Evolutionary conservation across 2,113 vertebrate species (phyloP).

Genomic region (Lagopus muta): DNA sequence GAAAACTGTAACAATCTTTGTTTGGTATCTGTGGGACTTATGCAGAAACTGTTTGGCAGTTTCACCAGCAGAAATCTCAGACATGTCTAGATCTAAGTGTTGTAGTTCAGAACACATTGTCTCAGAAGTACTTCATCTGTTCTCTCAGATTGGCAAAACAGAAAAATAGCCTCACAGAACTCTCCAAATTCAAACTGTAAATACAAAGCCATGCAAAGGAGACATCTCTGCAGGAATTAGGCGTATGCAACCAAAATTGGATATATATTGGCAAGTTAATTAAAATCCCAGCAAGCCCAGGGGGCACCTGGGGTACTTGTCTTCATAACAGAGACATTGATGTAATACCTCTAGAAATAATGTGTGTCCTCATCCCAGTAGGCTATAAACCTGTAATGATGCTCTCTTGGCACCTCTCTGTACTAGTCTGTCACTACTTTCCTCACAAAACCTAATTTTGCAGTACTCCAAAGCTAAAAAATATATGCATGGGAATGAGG

Average conservation of each 20-base stretch:
- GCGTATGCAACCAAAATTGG: background rate
- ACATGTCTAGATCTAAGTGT: background rate
- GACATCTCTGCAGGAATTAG: background rate
- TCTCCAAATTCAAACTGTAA: background rate
- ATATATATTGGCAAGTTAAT: conserved; percentile 23
- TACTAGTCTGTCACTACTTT: background rate
- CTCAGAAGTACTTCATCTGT: background rate
- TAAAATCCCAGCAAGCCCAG: conserved; percentile 29
- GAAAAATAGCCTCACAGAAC: background rate
- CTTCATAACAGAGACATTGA: background rate
- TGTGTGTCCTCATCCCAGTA: background rate
- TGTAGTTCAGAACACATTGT: background rate
- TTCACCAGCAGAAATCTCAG: background rate
- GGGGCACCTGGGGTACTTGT: background rate
- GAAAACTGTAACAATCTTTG: background rate
- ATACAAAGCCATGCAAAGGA: background rate
- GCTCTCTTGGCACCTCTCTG: background rate
- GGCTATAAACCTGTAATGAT: background rate
- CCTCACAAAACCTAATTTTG: background rate
- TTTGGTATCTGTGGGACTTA: background rate
- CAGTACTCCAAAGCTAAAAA: background rate
- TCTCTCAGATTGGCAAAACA: background rate
- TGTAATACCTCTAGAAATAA: conserved; percentile 18
- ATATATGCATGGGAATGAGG: background rate
- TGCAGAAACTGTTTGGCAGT: background rate